Evolutionary conservation across 1,140 invertebrate genomes (phyloP).

Genomic region (Liolophura sinensis): DNA sequence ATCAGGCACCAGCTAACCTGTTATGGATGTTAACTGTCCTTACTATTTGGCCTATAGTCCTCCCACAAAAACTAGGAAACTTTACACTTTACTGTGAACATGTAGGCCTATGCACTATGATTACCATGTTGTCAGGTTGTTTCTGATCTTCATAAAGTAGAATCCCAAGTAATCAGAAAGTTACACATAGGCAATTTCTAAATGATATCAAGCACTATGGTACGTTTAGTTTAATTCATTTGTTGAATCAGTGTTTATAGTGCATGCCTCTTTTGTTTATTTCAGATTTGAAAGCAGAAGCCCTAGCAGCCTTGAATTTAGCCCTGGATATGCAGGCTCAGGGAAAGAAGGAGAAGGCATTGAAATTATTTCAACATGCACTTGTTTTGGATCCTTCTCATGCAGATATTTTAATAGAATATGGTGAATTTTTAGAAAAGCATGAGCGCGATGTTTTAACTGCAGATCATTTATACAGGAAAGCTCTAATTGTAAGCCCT

Average conservation of each 20-base stretch:
- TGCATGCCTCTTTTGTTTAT: constrained; percentile 9
- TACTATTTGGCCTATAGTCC: too few species aligned
- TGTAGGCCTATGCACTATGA: too few species aligned
- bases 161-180: too few species aligned
- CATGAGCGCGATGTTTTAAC: constrained; percentile 82
- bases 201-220: too few species aligned
- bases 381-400: constrained; percentile 86
- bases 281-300: constrained; percentile 66
- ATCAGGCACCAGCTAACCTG: too few species aligned
- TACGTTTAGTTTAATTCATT: too few species aligned
- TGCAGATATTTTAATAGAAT: constrained; percentile 88
- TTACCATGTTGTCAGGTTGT: too few species aligned
- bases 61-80: too few species aligned
- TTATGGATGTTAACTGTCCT: too few species aligned
- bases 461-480: constrained; percentile 86
- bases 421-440: constrained; percentile 91
- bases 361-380: constrained; percentile 86
- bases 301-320: constrained; percentile 78
- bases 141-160: too few species aligned
- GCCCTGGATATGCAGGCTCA: constrained; percentile 80
- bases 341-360: constrained; percentile 83
- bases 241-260: not conserved
- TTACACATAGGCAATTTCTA: too few species aligned
- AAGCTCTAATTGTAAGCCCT: constrained; percentile 81
- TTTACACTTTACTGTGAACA: too few species aligned